Conservation (phyloP, 2,797 vertebrate species). For the Muraenolepis orangiensis region DNA sequence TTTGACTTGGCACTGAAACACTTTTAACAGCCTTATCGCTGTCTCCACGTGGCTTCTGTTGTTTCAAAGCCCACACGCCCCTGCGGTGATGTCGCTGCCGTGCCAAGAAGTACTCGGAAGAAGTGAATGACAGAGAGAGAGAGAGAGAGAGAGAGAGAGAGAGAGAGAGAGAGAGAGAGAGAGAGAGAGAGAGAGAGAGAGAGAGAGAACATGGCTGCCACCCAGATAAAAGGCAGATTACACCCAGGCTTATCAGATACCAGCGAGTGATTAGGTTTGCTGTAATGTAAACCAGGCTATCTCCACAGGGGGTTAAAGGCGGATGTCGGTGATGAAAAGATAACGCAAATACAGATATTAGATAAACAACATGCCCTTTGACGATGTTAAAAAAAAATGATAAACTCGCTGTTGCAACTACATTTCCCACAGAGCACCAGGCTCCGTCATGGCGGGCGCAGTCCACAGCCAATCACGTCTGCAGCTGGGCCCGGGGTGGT, state of each 20-base stretch:
- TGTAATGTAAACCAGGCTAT: constrained; percentile 60
- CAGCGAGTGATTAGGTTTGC: constrained; percentile 59
- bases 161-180: constrained; percentile 13
- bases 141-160: constrained; percentile 12
- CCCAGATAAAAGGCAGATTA: constrained; percentile 66
- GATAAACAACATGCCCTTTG: constrained; percentile 40
- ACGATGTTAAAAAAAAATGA: constrained; percentile 39
- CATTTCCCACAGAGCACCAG: neutral
- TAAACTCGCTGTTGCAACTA: neutral
- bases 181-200: constrained; percentile 15
- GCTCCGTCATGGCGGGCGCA: neutral
- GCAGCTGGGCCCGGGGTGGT: too few species aligned
- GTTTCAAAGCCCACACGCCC: constrained; percentile 26
- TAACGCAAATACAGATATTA: constrained; percentile 16
- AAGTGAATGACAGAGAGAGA: constrained; percentile 41
- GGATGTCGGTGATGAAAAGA: constrained; percentile 50
- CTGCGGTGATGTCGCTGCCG: constrained; percentile 18
- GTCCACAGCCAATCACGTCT: neutral
- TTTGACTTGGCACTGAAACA: constrained; percentile 4
- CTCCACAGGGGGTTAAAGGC: constrained; percentile 50
- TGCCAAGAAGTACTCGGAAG: constrained; percentile 33
- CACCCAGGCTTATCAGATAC: constrained; percentile 62
- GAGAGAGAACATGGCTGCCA: constrained; percentile 41
- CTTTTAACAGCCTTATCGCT: constrained; percentile 14
- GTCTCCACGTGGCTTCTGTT: constrained; percentile 23